Evolutionary conservation across 2,888 invertebrate species (phyloP).

Genomic region (Stenodema calcarata): DNA sequence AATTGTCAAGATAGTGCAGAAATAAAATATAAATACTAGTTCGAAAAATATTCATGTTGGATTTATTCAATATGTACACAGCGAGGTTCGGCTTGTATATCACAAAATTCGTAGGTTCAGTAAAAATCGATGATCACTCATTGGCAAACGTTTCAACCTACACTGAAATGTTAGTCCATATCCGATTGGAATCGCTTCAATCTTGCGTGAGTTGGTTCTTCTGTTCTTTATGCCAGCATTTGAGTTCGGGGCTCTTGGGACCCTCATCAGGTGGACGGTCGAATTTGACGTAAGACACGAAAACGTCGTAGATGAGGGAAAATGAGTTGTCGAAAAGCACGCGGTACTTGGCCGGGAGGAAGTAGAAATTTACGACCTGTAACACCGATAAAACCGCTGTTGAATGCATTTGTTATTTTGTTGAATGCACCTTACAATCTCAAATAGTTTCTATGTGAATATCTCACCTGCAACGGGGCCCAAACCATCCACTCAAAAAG

Average conservation of each 20-base stretch:
- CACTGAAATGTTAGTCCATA: background rate
- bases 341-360: constrained; percentile 80
- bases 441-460: background rate
- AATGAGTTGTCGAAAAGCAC: constrained; percentile 87
- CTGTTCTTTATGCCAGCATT: background rate
- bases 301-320: constrained; percentile 85
- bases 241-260: background rate
- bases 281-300: constrained; percentile 69
- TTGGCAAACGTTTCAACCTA: too few relatives aligned
- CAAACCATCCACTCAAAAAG: constrained; percentile 89
- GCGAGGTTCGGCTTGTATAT: too few relatives aligned
- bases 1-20: too few relatives aligned
- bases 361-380: constrained; percentile 79
- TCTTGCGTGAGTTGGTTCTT: background rate
- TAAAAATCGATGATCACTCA: too few relatives aligned
- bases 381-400: too few relatives aligned
- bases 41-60: too few relatives aligned
- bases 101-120: too few relatives aligned
- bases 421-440: too few relatives aligned
- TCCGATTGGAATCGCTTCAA: background rate
- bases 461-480: constrained; percentile 83
- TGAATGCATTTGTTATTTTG: too few relatives aligned
- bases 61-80: too few relatives aligned
- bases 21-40: too few relatives aligned
- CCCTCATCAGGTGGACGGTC: constrained; percentile 29